Percentiles rank a stretch among this genome's conserved stretches.
phyloP scores from a whole-genome alignment of 2,113 vertebrate species.

The Sturnus vulgaris region DNA sequence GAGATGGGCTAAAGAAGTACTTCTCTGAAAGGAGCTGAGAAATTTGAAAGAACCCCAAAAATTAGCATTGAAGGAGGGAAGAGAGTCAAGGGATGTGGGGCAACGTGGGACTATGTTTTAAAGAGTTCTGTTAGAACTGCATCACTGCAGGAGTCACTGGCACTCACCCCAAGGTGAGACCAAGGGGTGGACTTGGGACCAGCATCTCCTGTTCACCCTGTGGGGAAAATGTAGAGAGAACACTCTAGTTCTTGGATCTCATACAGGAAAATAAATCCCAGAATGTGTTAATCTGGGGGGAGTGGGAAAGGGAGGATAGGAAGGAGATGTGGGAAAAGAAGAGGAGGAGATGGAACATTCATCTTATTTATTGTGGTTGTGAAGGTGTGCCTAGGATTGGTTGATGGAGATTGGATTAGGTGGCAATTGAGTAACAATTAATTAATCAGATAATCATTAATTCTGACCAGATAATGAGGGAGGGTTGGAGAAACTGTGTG shows the following conservation, averaged over 20 bases:
- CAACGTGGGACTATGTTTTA: background rate
- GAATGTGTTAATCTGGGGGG: background rate
- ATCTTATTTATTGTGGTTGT: background rate
- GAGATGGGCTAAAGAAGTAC: background rate
- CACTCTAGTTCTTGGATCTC: background rate
- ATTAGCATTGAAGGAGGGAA: background rate
- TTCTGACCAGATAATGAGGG: slow-evolving; percentile 12
- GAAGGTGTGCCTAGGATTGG: background rate
- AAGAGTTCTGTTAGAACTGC: background rate
- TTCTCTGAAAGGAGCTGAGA: background rate
- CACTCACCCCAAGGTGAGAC: background rate
- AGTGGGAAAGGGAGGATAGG: background rate
- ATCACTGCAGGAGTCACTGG: background rate
- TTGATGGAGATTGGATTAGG: background rate
- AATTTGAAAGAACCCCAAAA: background rate
- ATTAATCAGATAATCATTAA: slow-evolving; percentile 20
- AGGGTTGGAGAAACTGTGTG: background rate
- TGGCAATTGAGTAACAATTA: slow-evolving; percentile 20
- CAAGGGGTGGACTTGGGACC: background rate
- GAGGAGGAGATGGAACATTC: background rate
- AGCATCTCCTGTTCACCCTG: background rate
- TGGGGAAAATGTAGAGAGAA: background rate
- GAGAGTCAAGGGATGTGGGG: background rate
- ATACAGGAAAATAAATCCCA: background rate
- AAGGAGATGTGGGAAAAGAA: slow-evolving; percentile 29